Evolutionary conservation across 2,797 vertebrate genomes (phyloP).

Genomic region (Chrysocyon brachyurus): DNA sequence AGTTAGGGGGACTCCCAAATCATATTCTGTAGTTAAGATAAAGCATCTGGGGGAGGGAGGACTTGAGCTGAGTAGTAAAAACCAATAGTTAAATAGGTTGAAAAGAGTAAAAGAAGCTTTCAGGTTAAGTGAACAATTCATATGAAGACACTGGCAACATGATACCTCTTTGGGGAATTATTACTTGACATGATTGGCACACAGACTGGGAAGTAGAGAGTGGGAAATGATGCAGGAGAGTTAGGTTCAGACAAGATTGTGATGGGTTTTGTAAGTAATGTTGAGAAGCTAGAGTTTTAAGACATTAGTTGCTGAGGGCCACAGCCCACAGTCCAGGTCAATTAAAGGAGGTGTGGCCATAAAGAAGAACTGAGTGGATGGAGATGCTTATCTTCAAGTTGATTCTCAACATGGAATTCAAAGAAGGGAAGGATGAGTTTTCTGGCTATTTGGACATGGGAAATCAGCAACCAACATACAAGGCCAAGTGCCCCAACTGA

Average conservation of each 20-base stretch:
- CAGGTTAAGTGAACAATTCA: not conserved
- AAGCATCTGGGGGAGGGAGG: not conserved
- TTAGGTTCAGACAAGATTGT: not conserved
- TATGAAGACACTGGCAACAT: not conserved
- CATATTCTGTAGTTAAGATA: not conserved
- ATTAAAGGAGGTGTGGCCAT: not conserved
- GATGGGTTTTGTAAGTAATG: not conserved
- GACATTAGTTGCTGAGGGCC: not conserved
- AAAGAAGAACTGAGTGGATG: not conserved
- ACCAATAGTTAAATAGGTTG: not conserved
- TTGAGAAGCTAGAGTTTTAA: not conserved
- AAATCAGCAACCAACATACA: not conserved
- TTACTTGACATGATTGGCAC: not conserved
- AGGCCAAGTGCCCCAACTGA: not conserved
- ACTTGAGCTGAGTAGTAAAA: not conserved
- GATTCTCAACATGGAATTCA: not conserved
- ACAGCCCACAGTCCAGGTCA: not conserved
- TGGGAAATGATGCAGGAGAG: not conserved
- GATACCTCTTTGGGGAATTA: not conserved
- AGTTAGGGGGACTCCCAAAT: not conserved
- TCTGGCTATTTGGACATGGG: not conserved
- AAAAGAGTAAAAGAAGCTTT: conserved; percentile 14
- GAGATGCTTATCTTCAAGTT: not conserved
- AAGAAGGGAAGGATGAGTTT: not conserved
- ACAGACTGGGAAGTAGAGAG: not conserved